Evolutionary conservation across 2,888 invertebrate genomes (phyloP).

Genomic region (Uropetala carovei): DNA sequence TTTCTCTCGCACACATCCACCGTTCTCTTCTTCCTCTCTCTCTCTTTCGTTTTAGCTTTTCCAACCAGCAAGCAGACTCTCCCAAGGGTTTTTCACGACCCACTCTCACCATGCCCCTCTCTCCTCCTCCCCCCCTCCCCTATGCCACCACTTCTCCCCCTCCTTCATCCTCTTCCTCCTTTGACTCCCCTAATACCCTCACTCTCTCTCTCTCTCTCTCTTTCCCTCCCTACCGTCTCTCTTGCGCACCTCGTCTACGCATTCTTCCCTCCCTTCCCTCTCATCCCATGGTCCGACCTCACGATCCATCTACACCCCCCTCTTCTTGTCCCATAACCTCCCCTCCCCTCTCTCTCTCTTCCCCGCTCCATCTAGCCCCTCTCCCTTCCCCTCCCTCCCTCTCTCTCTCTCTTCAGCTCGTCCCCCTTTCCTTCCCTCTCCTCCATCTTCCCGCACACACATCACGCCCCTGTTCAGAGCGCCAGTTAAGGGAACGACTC

Average conservation of each 20-base stretch:
- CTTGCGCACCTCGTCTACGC: slow-evolving; percentile 16
- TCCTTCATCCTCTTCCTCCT: neutral
- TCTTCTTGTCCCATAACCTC: neutral
- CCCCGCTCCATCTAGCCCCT: neutral
- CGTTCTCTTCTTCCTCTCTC: neutral
- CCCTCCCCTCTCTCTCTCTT: neutral
- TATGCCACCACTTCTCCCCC: neutral
- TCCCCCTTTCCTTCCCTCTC: neutral
- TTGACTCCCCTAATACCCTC: neutral
- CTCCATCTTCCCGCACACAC: neutral
- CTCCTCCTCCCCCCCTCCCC: neutral
- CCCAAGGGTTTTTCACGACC: slow-evolving; percentile 46
- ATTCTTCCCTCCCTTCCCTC: neutral
- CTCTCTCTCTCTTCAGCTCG: neutral
- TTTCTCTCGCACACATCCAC: neutral
- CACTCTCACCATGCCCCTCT: neutral
- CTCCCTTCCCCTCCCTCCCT: neutral
- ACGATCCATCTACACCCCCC: neutral
- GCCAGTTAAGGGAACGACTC: slow-evolving; percentile 37
- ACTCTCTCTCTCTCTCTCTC: neutral
- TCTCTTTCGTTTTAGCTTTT: slow-evolving; percentile 10
- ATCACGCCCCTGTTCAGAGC: slow-evolving; percentile 25
- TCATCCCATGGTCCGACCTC: too few species aligned
- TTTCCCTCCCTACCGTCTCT: neutral
- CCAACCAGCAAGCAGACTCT: slow-evolving; percentile 33